Base-by-base conservation (phyloP, 37 sponge, comb jelly and placozoan genomes). In the Amphimedon queenslandica region DNA sequence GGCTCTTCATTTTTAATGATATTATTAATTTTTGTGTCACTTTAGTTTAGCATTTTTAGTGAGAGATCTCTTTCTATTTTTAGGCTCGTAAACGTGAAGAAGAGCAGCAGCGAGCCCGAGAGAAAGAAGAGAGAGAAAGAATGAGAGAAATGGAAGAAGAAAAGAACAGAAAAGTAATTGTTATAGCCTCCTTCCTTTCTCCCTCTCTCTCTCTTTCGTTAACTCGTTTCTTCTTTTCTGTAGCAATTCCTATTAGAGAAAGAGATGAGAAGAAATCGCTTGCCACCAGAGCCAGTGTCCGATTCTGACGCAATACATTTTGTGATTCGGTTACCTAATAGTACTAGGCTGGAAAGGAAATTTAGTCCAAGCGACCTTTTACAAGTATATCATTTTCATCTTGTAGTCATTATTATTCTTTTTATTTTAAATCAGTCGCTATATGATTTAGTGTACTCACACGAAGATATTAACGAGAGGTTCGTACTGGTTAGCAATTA, bases 381-480 rank as follows among this genome's bases (percentile, higher is more conserved):
- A 25, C 64, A 90, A 69, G 90, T 84, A 58, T 36, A 18, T 13
- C 5, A 25, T 10, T n/a, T 2, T 60, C 60, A 23, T 55, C 29
- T 2, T 23, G 16, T 3, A 6, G 11, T 40, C 43, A 1, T 10
- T 6, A 11, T 1, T 1, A 31, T 42, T 57, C 23, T 43, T 53
- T 11, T 64, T 11, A 40, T 55, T 38, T 40, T 32, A 20, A 1
- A 34, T 16, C 57, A 89, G 90, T 55, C 73, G 18, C 63, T 89
- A 38, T 89, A 89, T 67, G 85, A 91, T 73, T 91, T 83, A 82
- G 87, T 76, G 2, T 66, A 72, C 71, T 70, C 66, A 11, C 57
- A 31, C 27, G 29, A 65, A 28, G 70, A 82, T 3, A 58, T 55
- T 10, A 40, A 69, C 18, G 25, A 30, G 21, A 29, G 61, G 24